Evolutionary conservation across 2,888 invertebrate species (phyloP).

Genomic region (Acanthosepion lycidas): DNA sequence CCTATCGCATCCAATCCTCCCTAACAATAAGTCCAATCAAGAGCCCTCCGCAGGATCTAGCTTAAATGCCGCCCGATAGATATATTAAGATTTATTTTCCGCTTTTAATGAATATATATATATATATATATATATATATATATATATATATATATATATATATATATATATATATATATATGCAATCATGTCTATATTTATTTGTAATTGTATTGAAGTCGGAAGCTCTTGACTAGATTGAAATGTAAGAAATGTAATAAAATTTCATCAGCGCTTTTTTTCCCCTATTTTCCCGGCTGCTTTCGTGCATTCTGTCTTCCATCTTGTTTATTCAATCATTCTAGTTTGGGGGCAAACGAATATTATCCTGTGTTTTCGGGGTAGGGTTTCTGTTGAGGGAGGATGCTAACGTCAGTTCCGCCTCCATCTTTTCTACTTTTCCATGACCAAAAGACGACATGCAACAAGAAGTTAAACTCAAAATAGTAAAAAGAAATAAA

Average conservation of each 20-base stretch:
- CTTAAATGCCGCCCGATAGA: no score
- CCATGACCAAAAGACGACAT: not conserved
- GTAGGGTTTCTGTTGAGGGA: not conserved
- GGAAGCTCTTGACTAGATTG: no score
- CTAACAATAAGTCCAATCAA: no score
- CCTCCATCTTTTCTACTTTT: not conserved
- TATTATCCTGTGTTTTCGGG: not conserved
- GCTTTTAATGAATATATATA: no score
- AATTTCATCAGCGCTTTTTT: not conserved
- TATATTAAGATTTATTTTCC: no score
- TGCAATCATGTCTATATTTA: not conserved
- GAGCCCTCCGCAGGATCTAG: no score
- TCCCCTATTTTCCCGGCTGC: not conserved
- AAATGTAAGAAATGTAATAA: not conserved
- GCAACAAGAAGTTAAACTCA: not conserved
- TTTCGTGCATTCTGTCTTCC: not conserved
- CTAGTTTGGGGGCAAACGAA: not conserved
- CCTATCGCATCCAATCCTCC: no score
- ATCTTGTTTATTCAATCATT: not conserved
- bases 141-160: not conserved
- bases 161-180: not conserved
- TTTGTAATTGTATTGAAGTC: not conserved
- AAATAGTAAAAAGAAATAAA: not conserved
- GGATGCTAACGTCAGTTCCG: not conserved
- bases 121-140: not conserved